phyloP scores from a whole-genome alignment of 2,888 invertebrate genomes.

The Venustoraphidia nigricollis region DNA sequence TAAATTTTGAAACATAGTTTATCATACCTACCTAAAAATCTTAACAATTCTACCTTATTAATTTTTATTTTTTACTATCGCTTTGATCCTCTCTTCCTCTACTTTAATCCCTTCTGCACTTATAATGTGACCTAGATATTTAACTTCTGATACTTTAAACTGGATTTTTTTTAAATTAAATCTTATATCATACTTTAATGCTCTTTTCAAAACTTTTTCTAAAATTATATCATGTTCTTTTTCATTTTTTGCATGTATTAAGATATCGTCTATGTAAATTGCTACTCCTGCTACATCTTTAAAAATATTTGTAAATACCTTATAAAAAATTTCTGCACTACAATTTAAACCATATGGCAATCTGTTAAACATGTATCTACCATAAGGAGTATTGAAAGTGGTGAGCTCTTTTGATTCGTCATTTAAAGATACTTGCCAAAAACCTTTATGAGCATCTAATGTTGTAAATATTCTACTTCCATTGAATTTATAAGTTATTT shows the following conservation, averaged over 20 bases:
- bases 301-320: constrained; percentile 7
- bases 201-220: constrained; percentile 11
- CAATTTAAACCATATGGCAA: constrained; percentile 6
- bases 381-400: background rate
- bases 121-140: constrained; percentile 7
- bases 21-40: constrained; percentile 9
- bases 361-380: constrained; percentile 5
- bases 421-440: background rate
- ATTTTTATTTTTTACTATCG: constrained; percentile 9
- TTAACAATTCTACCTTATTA: constrained; percentile 7
- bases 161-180: no score
- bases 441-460: background rate
- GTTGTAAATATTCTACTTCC: background rate
- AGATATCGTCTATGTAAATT: constrained; percentile 12
- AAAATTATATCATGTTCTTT: constrained; percentile 10
- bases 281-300: constrained; percentile 7
- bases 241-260: constrained; percentile 8
- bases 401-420: background rate
- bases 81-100: constrained; percentile 7
- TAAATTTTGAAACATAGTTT: constrained; percentile 8
- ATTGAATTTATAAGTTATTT: background rate
- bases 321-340: constrained; percentile 7
- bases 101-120: constrained; percentile 5
- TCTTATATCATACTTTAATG: constrained; percentile 7
- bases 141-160: no score